Conservation (phyloP, 2,113 vertebrate genomes). For the Podarcis cretensis region DNA sequence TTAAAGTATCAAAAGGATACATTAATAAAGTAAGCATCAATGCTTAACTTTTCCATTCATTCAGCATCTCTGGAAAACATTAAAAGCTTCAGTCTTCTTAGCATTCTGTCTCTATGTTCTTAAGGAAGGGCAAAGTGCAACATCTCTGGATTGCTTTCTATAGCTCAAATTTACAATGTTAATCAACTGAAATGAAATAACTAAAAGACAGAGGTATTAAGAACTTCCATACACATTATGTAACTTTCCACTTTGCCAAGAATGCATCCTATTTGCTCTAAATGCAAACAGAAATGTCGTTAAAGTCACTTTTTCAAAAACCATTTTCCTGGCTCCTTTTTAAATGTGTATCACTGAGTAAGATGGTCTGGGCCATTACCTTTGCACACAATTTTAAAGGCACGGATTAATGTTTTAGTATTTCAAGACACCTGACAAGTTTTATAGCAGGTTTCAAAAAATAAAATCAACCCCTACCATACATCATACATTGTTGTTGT, state of each 20-base stretch:
- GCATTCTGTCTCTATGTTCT: slow-evolving; percentile 12
- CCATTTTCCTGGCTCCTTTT: slow-evolving; percentile 13
- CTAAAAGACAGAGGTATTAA: slow-evolving; percentile 26
- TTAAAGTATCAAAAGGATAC: slow-evolving; percentile 3
- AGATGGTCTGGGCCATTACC: not conserved
- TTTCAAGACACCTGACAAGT: slow-evolving; percentile 7
- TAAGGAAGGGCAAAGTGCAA: slow-evolving; percentile 15
- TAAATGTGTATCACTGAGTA: slow-evolving; percentile 3
- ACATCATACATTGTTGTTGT: too few relatives aligned
- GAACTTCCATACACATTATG: slow-evolving; percentile 18
- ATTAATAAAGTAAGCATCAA: slow-evolving; percentile 38
- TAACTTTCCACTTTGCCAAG: slow-evolving; percentile 20
- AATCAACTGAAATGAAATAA: slow-evolving; percentile 25
- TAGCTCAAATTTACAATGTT: slow-evolving; percentile 37
- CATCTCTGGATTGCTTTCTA: not conserved
- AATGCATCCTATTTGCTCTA: slow-evolving; percentile 31
- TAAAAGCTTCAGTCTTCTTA: slow-evolving; percentile 2
- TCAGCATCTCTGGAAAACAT: slow-evolving; percentile 27
- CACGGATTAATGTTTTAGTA: slow-evolving; percentile 15
- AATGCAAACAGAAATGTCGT: slow-evolving; percentile 12
- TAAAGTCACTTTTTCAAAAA: slow-evolving; percentile 20
- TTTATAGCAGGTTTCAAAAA: accelerated
- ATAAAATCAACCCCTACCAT: slow-evolving; percentile 23
- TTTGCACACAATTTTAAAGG: slow-evolving; percentile 31
- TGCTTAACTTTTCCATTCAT: slow-evolving; percentile 14